Evolutionary conservation across 2,888 invertebrate species (phyloP).

Genomic region (Oasisia sp.): DNA sequence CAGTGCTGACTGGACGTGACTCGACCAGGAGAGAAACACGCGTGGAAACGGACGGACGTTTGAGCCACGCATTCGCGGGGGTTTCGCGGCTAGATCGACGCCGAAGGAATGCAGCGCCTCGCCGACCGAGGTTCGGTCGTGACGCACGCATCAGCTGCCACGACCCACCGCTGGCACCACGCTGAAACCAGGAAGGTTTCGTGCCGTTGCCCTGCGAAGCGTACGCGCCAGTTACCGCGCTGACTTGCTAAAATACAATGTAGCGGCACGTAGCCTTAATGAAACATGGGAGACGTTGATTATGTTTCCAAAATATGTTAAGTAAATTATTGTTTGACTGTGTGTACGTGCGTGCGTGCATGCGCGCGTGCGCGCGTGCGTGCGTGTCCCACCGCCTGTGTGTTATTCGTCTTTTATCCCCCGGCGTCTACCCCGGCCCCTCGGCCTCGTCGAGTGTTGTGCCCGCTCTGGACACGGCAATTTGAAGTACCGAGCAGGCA

Average conservation of each 20-base stretch:
- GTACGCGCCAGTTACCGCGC: not conserved
- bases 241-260: not conserved
- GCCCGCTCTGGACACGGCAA: not conserved
- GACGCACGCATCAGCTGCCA: not conserved
- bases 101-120: not conserved
- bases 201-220: not conserved
- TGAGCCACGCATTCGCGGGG: not conserved
- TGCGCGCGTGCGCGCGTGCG: too few species aligned
- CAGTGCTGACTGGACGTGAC: not conserved
- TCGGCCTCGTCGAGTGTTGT: not conserved
- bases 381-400: not conserved
- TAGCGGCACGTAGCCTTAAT: not conserved
- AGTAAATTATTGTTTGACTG: too few species aligned
- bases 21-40: not conserved
- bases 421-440: not conserved
- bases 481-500: not conserved
- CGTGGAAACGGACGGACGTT: not conserved
- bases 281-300: too few species aligned
- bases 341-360: too few species aligned
- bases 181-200: not conserved
- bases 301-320: too few species aligned
- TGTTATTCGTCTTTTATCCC: not conserved
- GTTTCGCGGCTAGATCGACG: not conserved
- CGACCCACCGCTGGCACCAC: not conserved
- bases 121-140: not conserved